Conservation (phyloP, 1,140 invertebrate genomes). For the Pentalonia nigronervosa region DNA sequence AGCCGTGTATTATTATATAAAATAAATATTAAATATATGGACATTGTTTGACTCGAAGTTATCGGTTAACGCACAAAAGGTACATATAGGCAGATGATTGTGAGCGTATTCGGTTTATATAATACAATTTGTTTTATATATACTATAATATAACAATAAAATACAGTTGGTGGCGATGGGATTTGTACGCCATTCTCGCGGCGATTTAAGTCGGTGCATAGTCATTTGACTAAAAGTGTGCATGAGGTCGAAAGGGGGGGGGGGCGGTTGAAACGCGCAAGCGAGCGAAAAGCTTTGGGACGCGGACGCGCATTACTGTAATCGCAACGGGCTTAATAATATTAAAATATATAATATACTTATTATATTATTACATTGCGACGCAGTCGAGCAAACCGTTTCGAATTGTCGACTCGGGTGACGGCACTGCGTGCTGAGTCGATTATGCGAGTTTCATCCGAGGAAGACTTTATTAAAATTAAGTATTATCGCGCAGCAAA, state of each 20-base stretch:
- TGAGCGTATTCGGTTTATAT: no score
- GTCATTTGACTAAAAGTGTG: not conserved
- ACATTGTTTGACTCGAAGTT: not conserved
- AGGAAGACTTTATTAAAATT: not conserved
- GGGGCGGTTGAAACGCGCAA: not conserved
- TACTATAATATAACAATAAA: not conserved
- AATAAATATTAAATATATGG: not conserved
- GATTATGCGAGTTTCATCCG: not conserved
- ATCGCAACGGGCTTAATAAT: not conserved
- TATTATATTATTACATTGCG: not conserved
- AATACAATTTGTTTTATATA: not conserved
- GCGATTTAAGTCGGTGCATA: not conserved
- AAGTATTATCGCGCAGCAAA: not conserved
- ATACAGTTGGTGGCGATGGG: no score
- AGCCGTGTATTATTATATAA: not conserved
- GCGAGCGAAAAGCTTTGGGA: not conserved
- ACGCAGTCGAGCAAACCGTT: not conserved
- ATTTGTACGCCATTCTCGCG: not conserved
- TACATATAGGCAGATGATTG: no score
- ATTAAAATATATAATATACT: not conserved
- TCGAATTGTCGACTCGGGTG: not conserved
- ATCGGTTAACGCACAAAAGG: no score
- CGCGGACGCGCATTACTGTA: not conserved
- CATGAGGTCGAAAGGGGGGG: not conserved
- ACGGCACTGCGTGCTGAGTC: not conserved